Base-by-base conservation (phyloP, 2,888 invertebrate species). In the Chaetogeoica ovagalla region DNA sequence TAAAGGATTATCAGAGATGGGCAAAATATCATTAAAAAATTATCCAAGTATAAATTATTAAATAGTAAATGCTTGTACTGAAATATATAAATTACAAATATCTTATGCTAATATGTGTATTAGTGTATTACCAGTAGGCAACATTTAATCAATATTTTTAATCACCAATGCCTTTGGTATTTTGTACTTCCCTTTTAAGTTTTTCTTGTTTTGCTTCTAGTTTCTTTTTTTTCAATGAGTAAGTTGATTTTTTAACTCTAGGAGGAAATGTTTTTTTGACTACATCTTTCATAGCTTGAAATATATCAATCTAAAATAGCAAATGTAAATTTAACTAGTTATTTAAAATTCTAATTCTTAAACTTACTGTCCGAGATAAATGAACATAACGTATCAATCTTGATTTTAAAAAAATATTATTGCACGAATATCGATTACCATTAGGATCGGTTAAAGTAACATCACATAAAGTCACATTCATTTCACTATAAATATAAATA, bases 301-400 rank as follows among this genome's bases (percentile, higher is more conserved):
- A 79, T 65, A 79, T 57, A 57, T 79, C 43, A 17, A 79, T 8
- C 79, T 79, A 23, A 11, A 57, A 69, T 7, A n/a, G 11, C n/a
- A 59, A n/a, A 59, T 15, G 7, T 59, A 0, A 30, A 19, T 59
- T 48, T 21, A 66, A 48, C 15, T 21, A 60, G 23, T 72, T 60
- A 48, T 30, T 43, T 19, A 43, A 72, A 13, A 48, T n/a, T 8
- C 37, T 43, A 48, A 30, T 75, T 69, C 30, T 15, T 52, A 3
- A 15, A 71, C 71, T 79, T 65, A 79, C 79, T 15, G 30, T 23
- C 23, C 8, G 63, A 71, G 79, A 63, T 57, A 82, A 62, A 70
- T 82, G 82, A 62, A 82, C 63, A 81, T 72, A 82, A 60, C 82
- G 82, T 66, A 82, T 82, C 19, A 72, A 62, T 63, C 82, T 75